Evolutionary conservation across 2,797 vertebrate genomes (phyloP).

Genomic region (Huso huso): DNA sequence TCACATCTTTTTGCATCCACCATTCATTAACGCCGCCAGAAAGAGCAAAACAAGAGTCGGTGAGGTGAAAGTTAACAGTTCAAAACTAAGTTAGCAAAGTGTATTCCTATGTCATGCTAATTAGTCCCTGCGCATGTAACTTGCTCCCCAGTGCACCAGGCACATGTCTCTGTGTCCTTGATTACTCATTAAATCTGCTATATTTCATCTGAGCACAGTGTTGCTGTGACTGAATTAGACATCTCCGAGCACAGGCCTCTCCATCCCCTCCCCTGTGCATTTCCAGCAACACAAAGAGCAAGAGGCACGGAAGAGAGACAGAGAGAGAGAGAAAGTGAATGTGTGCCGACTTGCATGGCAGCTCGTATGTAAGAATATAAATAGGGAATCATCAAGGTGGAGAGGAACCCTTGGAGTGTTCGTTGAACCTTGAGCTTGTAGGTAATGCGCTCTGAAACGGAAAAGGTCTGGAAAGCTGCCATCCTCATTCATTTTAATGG

Average conservation of each 20-base stretch:
- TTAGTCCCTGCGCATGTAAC: conserved; percentile 54
- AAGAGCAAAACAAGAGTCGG: neutral
- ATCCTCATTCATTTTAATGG: conserved; percentile 38
- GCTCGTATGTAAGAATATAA: conserved; percentile 22
- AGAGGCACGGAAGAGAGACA: neutral
- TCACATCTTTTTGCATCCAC: too few relatives aligned
- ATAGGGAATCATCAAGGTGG: conserved; percentile 28
- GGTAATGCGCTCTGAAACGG: conserved; percentile 26
- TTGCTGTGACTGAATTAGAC: conserved; percentile 44
- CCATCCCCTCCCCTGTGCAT: conserved; percentile 28
- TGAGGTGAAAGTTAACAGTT: conserved; percentile 1
- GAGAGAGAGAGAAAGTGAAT: neutral
- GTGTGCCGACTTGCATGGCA: neutral
- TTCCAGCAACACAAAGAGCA: conserved; percentile 24
- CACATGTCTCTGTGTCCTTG: conserved; percentile 64
- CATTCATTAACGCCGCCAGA: neutral
- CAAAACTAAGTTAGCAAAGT: conserved; percentile 23
- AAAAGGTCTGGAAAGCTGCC: conserved; percentile 29
- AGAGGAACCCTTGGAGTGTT: conserved; percentile 23
- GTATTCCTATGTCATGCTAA: conserved; percentile 65
- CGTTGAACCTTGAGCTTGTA: conserved; percentile 19
- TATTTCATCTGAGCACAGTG: conserved; percentile 57
- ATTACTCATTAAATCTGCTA: conserved; percentile 68
- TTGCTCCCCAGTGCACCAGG: conserved; percentile 50
- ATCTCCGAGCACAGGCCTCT: conserved; percentile 28